Conservation (phyloP, 2,113 vertebrate species). For the Aegypius monachus region DNA sequence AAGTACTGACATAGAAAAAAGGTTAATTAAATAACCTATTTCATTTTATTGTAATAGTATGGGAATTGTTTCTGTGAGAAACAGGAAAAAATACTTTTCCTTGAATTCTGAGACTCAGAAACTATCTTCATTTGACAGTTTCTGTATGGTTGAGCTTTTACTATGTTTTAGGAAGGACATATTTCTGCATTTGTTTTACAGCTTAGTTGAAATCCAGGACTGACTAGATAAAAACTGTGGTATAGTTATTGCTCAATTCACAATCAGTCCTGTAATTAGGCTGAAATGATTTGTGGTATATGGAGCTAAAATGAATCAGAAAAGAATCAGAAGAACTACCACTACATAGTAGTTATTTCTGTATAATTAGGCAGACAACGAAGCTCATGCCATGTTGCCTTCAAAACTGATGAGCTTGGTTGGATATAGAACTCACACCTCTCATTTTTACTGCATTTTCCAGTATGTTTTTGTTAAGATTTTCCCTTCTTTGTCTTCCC, state of each 20-base stretch:
- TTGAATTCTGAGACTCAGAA: neutral
- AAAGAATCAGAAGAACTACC: no score
- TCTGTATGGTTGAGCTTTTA: neutral
- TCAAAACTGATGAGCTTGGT: neutral
- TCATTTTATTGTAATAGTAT: neutral
- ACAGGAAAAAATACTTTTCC: neutral
- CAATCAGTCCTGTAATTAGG: neutral
- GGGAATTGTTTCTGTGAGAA: neutral
- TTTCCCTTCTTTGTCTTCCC: neutral
- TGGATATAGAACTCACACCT: neutral
- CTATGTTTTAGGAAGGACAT: neutral
- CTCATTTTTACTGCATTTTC: neutral
- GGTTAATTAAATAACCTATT: neutral
- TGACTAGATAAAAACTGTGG: neutral
- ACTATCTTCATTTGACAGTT: neutral
- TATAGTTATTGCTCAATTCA: neutral
- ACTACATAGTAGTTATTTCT: neutral
- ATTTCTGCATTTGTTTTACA: neutral
- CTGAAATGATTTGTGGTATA: neutral
- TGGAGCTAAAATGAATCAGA: neutral
- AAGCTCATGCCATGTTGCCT: neutral
- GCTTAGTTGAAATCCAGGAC: neutral
- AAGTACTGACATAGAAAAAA: neutral
- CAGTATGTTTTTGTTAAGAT: neutral
- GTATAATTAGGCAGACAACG: neutral